A percentile compares a stretch with the other conserved stretches of the same genome.
These are phyloP conservation scores for Acleris emargana DNA, from an alignment of 2,888 invertebrate genomes.

Conservation along the genomic window DNA sequence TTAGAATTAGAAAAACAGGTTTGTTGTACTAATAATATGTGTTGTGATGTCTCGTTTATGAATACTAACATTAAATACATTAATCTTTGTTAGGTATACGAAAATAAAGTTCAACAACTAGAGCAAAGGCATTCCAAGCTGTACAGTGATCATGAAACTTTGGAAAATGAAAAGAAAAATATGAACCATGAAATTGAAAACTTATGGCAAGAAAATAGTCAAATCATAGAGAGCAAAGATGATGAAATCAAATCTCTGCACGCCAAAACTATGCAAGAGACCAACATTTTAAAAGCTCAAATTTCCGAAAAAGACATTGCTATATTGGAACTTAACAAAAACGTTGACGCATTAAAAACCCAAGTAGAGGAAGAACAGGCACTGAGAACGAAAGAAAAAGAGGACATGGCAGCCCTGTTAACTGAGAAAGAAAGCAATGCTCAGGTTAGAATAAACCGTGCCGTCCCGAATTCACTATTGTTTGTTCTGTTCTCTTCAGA, in stretches of 20 bases:
- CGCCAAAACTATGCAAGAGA: conserved; percentile 50
- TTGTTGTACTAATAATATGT: conserved; percentile 48
- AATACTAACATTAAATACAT: conserved; percentile 38
- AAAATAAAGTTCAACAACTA: conserved; percentile 53
- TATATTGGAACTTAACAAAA: conserved; percentile 48
- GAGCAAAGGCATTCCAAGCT: conserved; percentile 47
- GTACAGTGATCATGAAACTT: conserved; percentile 45
- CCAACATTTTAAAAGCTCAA: conserved; percentile 45
- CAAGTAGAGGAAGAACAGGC: conserved; percentile 55
- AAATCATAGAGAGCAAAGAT: conserved; percentile 51
- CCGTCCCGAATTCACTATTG: conserved; percentile 41
- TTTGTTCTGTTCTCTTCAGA: conserved; percentile 39
- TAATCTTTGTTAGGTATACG: conserved; percentile 60
- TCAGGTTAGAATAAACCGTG: conserved; percentile 66
- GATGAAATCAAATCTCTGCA: conserved; percentile 54
- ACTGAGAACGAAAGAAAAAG: conserved; percentile 57
- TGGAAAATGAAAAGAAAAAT: conserved; percentile 52
- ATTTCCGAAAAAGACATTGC: conserved; percentile 51
- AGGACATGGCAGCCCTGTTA: conserved; percentile 51
- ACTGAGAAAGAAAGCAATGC: conserved; percentile 59
- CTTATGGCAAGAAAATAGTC: conserved; percentile 50
- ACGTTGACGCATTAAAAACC: conserved; percentile 50
- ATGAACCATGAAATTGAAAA: conserved; percentile 53
- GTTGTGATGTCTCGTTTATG: conserved; percentile 46
- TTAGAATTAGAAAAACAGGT: conserved; percentile 63